These are phyloP conservation scores for Clanis bilineata DNA, from an alignment of 2,888 invertebrate genomes.

Conservation along the genomic window DNA sequence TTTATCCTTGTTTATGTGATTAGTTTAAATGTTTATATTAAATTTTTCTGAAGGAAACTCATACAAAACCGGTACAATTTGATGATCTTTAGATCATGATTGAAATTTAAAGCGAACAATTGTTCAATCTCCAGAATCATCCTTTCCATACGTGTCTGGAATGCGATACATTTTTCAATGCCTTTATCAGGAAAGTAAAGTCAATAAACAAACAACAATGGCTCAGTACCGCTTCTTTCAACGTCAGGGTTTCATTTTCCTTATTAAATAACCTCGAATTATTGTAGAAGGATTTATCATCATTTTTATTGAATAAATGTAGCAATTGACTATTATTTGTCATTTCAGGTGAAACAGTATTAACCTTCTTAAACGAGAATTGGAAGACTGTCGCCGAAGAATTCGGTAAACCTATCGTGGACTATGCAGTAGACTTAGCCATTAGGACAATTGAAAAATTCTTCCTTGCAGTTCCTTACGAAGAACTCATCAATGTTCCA, in stretches of 20 bases:
- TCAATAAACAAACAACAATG: constrained; percentile 17
- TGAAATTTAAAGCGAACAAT: background rate
- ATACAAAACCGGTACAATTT: no score
- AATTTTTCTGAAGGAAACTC: no score
- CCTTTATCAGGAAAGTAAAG: constrained; percentile 2
- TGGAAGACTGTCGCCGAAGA: constrained; percentile 68
- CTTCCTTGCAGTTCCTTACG: constrained; percentile 63
- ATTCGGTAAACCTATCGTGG: constrained; percentile 73
- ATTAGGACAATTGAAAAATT: constrained; percentile 65
- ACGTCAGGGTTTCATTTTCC: background rate
- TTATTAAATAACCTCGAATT: background rate
- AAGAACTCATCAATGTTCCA: constrained; percentile 66
- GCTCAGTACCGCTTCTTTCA: no score
- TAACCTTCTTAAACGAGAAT: constrained; percentile 66
- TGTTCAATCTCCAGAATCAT: background rate
- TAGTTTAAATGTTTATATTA: no score
- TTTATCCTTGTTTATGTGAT: no score
- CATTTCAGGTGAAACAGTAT: constrained; percentile 62
- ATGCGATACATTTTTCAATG: constrained; percentile 19
- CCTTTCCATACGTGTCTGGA: background rate
- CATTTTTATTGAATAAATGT: background rate
- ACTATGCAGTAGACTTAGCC: constrained; percentile 68
- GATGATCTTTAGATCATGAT: background rate
- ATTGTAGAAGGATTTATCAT: no score
- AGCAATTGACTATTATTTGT: constrained; percentile 16